A percentile compares a stretch with the other conserved stretches of the same genome.
Evolutionary conservation across 2,888 invertebrate genomes (phyloP).

Genomic region (Drosophila melanosoma): DNA sequence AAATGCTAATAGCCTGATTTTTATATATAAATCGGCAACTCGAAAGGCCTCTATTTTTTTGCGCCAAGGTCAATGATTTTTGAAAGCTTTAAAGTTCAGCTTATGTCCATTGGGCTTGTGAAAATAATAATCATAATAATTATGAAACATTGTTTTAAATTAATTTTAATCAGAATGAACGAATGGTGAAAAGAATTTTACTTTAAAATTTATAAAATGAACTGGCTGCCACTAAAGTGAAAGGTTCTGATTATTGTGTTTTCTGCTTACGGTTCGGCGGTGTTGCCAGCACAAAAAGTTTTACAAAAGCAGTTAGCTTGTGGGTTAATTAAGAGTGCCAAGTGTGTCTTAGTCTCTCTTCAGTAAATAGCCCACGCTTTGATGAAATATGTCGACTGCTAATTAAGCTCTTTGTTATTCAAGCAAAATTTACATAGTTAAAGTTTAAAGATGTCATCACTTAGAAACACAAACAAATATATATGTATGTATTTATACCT

Average conservation of each 20-base stretch:
- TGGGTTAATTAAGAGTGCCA: neutral
- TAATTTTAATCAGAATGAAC: neutral
- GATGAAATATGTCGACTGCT: neutral
- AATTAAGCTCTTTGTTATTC: slow-evolving; percentile 9
- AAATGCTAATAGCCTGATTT: neutral
- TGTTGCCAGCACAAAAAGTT: neutral
- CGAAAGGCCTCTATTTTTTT: neutral
- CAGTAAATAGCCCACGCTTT: slow-evolving; percentile 2
- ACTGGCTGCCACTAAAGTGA: neutral
- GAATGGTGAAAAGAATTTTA: neutral
- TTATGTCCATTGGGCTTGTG: neutral
- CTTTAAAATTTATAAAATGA: neutral
- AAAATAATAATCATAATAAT: neutral
- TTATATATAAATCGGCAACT: neutral
- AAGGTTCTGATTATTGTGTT: neutral
- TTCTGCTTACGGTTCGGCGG: neutral
- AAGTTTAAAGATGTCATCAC: slow-evolving; percentile 3
- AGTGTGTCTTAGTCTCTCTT: neutral
- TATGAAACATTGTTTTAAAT: neutral
- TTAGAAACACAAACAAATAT: neutral
- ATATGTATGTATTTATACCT: neutral
- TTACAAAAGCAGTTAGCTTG: neutral
- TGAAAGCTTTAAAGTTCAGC: neutral
- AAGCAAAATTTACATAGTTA: slow-evolving; percentile 1
- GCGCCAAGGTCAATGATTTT: slow-evolving; percentile 7